phyloP scores from a whole-genome alignment of 2,113 vertebrate species.

The Bubalus kerabau region DNA sequence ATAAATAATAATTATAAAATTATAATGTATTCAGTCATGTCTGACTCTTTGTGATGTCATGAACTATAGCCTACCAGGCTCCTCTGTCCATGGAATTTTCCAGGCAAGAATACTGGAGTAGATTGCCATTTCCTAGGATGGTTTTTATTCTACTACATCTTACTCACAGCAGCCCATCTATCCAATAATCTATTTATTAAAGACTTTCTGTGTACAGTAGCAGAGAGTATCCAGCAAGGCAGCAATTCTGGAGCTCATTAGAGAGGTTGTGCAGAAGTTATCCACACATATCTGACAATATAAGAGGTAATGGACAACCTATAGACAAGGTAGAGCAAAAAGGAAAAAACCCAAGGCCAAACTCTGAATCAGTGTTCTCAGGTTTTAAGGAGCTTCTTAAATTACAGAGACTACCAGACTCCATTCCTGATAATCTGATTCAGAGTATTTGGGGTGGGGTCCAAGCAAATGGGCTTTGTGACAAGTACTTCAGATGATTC shows the following conservation, averaged over 20 bases:
- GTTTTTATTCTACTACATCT: neutral
- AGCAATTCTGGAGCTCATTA: neutral
- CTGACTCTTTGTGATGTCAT: neutral
- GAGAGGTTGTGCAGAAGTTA: neutral
- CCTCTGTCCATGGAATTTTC: neutral
- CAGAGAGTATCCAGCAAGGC: neutral
- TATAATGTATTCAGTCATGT: neutral
- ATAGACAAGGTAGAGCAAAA: neutral
- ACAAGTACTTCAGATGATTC: neutral
- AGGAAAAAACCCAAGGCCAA: neutral
- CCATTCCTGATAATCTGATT: neutral
- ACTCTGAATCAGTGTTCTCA: neutral
- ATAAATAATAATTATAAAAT: neutral
- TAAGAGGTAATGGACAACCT: neutral
- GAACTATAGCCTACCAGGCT: neutral
- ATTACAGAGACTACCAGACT: neutral
- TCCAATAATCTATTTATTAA: neutral
- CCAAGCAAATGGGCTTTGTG: neutral
- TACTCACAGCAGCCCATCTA: neutral
- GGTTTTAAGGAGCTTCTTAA: neutral
- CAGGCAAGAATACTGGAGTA: neutral
- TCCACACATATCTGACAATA: neutral
- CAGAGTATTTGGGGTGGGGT: neutral
- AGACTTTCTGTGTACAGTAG: neutral
- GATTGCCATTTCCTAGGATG: neutral